Evolutionary conservation across 2,113 vertebrate species (phyloP).

Genomic region (Hiodon tergisus): DNA sequence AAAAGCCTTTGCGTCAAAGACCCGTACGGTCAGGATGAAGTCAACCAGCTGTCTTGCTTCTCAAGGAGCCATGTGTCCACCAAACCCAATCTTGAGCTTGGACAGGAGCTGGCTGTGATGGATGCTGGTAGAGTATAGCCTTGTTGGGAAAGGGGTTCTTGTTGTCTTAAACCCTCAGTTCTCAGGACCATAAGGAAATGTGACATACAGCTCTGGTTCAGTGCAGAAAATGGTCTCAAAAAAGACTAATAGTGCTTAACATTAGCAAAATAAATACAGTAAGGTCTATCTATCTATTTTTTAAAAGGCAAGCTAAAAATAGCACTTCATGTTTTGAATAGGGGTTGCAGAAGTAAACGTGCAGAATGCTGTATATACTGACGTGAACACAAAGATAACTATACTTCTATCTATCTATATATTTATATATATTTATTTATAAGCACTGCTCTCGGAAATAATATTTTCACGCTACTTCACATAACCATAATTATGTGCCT

Average conservation of each 20-base stretch:
- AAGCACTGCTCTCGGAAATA: slow-evolving; percentile 54
- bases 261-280: slow-evolving; percentile 49
- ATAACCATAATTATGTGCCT: slow-evolving; percentile 54
- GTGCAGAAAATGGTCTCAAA: slow-evolving; percentile 36
- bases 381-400: slow-evolving; percentile 57
- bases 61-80: slow-evolving; percentile 1
- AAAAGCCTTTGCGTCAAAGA: slow-evolving; percentile 9
- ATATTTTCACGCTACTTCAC: slow-evolving; percentile 63
- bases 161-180: neutral
- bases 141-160: neutral
- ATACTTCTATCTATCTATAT: slow-evolving; percentile 31
- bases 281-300: slow-evolving; percentile 38
- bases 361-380: slow-evolving; percentile 60
- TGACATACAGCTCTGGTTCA: slow-evolving; percentile 28
- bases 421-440: slow-evolving; percentile 28
- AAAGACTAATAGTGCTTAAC: slow-evolving; percentile 33
- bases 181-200: slow-evolving; percentile 5
- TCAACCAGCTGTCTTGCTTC: neutral
- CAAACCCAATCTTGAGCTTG: neutral
- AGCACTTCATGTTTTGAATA: slow-evolving; percentile 49
- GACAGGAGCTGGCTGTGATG: slow-evolving; percentile 10
- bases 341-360: slow-evolving; percentile 58
- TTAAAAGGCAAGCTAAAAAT: slow-evolving; percentile 55
- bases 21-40: neutral
- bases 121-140: slow-evolving; percentile 17